Conservation (phyloP, 2,113 vertebrate genomes). For the Forbesichthys agassizii region DNA sequence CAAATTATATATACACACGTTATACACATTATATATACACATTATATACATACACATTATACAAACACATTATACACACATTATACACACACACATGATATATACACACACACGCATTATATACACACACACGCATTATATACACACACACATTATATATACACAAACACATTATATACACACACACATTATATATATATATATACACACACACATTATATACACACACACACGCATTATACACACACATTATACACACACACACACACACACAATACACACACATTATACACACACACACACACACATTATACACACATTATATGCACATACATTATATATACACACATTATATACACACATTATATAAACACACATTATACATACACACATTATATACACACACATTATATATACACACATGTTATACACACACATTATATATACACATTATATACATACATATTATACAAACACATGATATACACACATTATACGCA, state of each 20-base stretch:
- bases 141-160: conserved; percentile 21
- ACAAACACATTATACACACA: not conserved
- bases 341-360: conserved; percentile 26
- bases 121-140: too few relatives aligned
- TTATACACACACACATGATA: too few relatives aligned
- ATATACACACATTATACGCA: too few relatives aligned
- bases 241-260: not conserved
- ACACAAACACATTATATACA: too few relatives aligned
- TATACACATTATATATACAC: not conserved
- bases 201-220: not conserved
- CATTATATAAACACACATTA: not conserved
- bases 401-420: not conserved
- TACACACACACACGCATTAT: not conserved
- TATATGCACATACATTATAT: too few relatives aligned
- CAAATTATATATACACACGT: conserved; percentile 15
- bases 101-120: not conserved
- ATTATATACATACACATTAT: not conserved
- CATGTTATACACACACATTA: not conserved
- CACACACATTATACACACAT: not conserved
- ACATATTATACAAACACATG: not conserved
- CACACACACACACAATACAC: not conserved
- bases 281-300: not conserved
- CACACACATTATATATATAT: not conserved
- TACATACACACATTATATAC: not conserved
- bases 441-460: not conserved